Evolutionary conservation across 1,140 invertebrate genomes (phyloP), one percentile per base, ranked within the genome.

Genomic region (Cherax quadricarinatus): DNA sequence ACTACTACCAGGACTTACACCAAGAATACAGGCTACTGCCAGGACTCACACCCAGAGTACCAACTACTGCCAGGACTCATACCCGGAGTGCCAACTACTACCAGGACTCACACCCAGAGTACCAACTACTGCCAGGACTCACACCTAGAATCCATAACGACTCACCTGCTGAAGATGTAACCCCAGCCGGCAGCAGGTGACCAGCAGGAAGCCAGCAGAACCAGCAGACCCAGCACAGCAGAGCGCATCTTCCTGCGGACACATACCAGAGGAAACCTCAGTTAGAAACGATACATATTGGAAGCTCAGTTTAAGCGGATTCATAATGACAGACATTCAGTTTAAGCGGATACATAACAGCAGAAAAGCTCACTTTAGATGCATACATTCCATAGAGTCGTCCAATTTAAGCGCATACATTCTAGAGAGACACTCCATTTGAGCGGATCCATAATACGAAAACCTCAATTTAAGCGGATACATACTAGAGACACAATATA

Each of bases 161-260:
- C 86, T 83, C n/a, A 89, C 88, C 51, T 90, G 88, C 82, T 90
- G 73, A 90, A 90, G 81, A 90, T 90, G 53, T 90, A 78, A 18
- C 88, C 88, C 62, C 82, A 84, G 66, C 88, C 88, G 24, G 81
- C 88, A 21, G 88, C 88, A 18, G 88, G 88, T 1, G 66, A 90
- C 88, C 88, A 90, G 70, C 88, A 90, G 66, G 21, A 53, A 24
- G 88, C 81, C 62, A 90, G 81, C 66, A 90, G 88, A 53, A 90
- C 62, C 48, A 90, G 62, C 12, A 85, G 66, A 16, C 51, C 88
- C n/a, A 70, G 6, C 12, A 90, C 51, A 21, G 62, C 66, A 21
- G 88, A 90, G 24, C 88, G 88, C 88, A 90, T 84, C 82, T 14
- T 84, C 53, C 53, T 57, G 53, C 53, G 30, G 80, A 12, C 24